Percentiles rank a stretch among this genome's conserved stretches.
phyloP scores from a whole-genome alignment of 2,113 vertebrate species.

The Poicephalus meyeri region DNA sequence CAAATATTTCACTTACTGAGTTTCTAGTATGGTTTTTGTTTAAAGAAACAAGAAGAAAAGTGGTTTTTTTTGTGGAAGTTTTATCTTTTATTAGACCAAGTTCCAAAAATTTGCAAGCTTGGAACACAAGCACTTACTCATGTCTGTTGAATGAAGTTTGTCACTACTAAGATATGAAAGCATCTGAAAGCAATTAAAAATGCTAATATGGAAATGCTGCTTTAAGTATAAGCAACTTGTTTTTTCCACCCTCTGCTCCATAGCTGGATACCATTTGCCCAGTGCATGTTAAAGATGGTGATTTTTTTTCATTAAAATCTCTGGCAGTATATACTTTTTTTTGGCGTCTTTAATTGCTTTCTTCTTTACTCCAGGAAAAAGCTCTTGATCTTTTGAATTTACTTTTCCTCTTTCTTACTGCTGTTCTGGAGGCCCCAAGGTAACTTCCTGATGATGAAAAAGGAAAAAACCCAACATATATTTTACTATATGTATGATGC shows the following conservation, averaged over 20 bases:
- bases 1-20: neutral
- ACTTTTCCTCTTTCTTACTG: neutral
- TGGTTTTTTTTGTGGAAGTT: neutral
- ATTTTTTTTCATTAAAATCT: neutral
- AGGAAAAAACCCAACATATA: neutral
- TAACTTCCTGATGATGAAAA: neutral
- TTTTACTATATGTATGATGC: neutral
- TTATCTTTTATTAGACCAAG: neutral
- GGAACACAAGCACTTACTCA: neutral
- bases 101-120: neutral
- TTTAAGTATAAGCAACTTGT: neutral
- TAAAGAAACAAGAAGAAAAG: neutral
- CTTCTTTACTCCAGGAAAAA: neutral
- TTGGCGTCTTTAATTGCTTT: neutral
- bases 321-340: neutral
- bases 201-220: neutral
- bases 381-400: neutral
- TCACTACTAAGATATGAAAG: neutral
- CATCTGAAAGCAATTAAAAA: constrained; percentile 38
- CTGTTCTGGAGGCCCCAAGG: neutral
- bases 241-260: constrained; percentile 17
- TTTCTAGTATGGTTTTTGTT: neutral
- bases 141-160: constrained; percentile 3
- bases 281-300: neutral
- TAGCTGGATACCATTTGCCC: neutral